Base-by-base conservation (phyloP, 2,888 invertebrate species). In the Tiphia femorata region DNA sequence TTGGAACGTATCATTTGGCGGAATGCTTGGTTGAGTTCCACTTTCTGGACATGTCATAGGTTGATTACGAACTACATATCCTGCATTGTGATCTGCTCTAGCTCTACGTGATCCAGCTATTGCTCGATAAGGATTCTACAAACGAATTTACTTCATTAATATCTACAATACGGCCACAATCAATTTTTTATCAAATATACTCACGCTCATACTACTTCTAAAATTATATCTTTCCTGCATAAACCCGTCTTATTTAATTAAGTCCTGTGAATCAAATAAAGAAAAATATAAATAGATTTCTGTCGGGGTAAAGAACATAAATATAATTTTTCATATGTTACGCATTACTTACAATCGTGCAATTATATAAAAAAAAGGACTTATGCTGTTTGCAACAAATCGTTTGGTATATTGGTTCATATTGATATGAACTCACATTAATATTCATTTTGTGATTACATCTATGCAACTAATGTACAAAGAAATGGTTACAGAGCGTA, bases 101-200 rank as follows among this genome's bases (percentile, higher is more conserved):
- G 79, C 64, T 68, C 76, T 78, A n/a, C n/a, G n/a, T n/a, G n/a
- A n/a, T 2, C 72, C 67, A 14, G 76, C 78, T 56, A 78, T 71
- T 6, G 76, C 81, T 49, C 82, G 75, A 64, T 82, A 83, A 43
- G 82, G 82, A 73, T 83, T 83, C 81, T 82, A 49, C 5, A 74
- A 68, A 48, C 7, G 12, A 3, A 49, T 21, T 46, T 40, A 47
- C 30, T 25, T 19, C 12, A 19, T 1, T 2, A 21, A 29, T 16
- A 30, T n/a, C 19, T 12, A 44, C 2, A 0, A 37, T 14, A 37
- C 8, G 16, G 14, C 3, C 2, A 37, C 4, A 14, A n/a, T n/a
- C n/a, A n/a, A n/a, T n/a, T 2, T 35, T 8, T 2, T 14, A 16
- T 10, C n/a, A n/a, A 35, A 10, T 49, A 4, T 43, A 68, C 68